Conservation (phyloP, 2,113 vertebrate species). For the Pachycephala philippinensis region DNA sequence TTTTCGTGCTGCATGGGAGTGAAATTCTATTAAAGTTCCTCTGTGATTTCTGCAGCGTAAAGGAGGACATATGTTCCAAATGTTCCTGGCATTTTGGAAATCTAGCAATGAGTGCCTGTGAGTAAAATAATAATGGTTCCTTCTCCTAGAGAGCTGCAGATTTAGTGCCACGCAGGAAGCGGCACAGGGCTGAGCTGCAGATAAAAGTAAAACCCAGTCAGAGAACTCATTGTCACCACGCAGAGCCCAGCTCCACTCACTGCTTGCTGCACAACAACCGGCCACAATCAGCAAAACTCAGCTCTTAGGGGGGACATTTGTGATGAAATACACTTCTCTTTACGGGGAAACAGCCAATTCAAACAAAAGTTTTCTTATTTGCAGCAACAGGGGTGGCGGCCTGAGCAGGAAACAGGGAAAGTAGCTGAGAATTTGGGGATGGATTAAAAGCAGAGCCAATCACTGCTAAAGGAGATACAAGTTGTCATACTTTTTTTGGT, state of each 20-base stretch:
- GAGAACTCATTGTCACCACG: neutral
- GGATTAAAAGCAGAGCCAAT: neutral
- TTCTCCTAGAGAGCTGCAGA: neutral
- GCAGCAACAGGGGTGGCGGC: neutral
- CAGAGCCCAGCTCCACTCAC: neutral
- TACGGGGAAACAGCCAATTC: neutral
- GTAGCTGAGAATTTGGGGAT: neutral
- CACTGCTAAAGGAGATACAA: neutral
- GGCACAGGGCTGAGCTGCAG: neutral
- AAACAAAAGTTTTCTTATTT: neutral
- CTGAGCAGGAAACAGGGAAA: neutral
- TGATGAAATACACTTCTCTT: neutral
- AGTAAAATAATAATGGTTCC: neutral
- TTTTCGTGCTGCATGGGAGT: neutral
- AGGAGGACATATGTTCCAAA: neutral
- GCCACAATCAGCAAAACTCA: neutral
- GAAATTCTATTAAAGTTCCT: neutral
- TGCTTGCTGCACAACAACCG: neutral
- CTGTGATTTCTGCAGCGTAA: neutral
- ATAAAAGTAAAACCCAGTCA: neutral
- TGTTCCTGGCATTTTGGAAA: neutral
- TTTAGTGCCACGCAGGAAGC: neutral
- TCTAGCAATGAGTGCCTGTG: neutral
- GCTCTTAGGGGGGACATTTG: neutral
- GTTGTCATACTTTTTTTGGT: neutral